Evolutionary conservation across 2,888 invertebrate species (phyloP).

Genomic region (Onthophagus sagittarius): DNA sequence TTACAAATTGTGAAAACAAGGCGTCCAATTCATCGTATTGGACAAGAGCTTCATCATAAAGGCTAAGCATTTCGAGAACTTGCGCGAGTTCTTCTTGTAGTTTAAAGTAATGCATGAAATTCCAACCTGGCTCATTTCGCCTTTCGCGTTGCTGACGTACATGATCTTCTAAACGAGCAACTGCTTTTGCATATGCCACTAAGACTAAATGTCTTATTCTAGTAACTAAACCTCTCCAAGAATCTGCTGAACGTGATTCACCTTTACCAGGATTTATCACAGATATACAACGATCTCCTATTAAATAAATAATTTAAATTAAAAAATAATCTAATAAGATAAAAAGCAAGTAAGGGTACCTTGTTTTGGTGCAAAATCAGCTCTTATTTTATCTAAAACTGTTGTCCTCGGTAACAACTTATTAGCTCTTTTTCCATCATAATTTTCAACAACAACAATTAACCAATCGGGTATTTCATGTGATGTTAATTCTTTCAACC

Average conservation of each 20-base stretch:
- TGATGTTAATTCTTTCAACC: slow-evolving; percentile 75
- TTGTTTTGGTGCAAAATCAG: slow-evolving; percentile 89
- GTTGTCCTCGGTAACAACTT: slow-evolving; percentile 89
- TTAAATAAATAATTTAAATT: slow-evolving; percentile 14
- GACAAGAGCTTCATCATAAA: slow-evolving; percentile 90
- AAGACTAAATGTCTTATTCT: slow-evolving; percentile 80
- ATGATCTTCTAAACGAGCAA: slow-evolving; percentile 83
- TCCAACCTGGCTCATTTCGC: slow-evolving; percentile 88
- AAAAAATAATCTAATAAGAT: too few species aligned
- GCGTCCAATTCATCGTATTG: slow-evolving; percentile 98
- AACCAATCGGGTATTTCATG: slow-evolving; percentile 86
- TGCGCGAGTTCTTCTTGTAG: slow-evolving; percentile 94
- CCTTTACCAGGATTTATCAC: slow-evolving; percentile 87
- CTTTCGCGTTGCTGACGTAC: slow-evolving; percentile 87
- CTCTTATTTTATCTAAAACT: slow-evolving; percentile 89
- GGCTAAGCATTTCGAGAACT: slow-evolving; percentile 88
- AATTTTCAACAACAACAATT: slow-evolving; percentile 87
- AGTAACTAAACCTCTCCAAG: slow-evolving; percentile 81
- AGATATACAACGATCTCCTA: slow-evolving; percentile 75
- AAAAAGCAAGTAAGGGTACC: slow-evolving; percentile 41
- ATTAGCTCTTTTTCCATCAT: slow-evolving; percentile 86
- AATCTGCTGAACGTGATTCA: slow-evolving; percentile 85
- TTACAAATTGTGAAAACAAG: slow-evolving; percentile 92
- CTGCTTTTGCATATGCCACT: slow-evolving; percentile 80
- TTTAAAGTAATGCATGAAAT: slow-evolving; percentile 91